phyloP scores from a whole-genome alignment of 1,140 invertebrate genomes.

The Euschistus heros region DNA sequence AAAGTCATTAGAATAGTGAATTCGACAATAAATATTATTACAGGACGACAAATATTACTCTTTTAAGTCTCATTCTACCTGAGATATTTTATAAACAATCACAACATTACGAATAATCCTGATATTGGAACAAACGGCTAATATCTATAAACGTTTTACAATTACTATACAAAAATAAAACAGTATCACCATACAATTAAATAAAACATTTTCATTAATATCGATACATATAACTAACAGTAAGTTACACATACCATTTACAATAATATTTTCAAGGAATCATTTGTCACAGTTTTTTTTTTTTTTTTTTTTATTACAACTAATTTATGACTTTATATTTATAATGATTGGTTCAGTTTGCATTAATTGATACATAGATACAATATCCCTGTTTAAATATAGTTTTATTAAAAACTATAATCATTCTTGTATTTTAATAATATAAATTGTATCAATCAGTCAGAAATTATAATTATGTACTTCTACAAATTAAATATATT shows the following conservation, averaged over 20 bases:
- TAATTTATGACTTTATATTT: neutral
- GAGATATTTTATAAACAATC: neutral
- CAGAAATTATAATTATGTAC: neutral
- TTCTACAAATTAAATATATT: neutral
- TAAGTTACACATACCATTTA: neutral
- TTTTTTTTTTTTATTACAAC: neutral
- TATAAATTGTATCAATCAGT: neutral
- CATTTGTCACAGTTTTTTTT: neutral
- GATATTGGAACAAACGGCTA: slow-evolving; percentile 9
- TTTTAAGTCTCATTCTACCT: slow-evolving; percentile 13
- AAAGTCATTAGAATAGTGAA: neutral
- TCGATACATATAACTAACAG: neutral
- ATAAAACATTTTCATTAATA: neutral
- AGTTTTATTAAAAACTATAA: neutral
- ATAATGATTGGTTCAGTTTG: neutral
- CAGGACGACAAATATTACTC: neutral
- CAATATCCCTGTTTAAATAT: neutral
- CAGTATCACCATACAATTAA: neutral
- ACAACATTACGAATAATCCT: neutral
- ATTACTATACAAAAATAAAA: slow-evolving; percentile 15
- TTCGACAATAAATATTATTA: neutral
- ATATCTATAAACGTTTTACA: neutral
- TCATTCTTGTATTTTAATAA: neutral
- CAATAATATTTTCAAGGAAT: neutral
- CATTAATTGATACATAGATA: neutral